A percentile compares a stretch with the other conserved stretches of the same genome.
Conservation (phyloP, 1,140 invertebrate species). For the Panagrolaimus sp. region DNA sequence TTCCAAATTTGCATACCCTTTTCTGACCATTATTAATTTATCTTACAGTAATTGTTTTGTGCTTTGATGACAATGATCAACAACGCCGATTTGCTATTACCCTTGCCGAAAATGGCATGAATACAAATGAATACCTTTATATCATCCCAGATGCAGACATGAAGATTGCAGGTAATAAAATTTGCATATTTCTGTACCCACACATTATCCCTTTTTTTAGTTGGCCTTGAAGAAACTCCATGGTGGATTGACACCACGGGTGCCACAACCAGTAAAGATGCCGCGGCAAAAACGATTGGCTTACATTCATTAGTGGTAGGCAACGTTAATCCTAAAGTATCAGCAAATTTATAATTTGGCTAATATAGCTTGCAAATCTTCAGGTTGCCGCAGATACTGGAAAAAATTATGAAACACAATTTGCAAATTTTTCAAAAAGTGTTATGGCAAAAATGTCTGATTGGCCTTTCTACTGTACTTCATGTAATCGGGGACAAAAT, state of each 20-base stretch:
- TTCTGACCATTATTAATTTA: too few relatives aligned
- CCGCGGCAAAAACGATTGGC: conserved; percentile 32
- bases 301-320: conserved; percentile 32
- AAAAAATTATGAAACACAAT: not conserved
- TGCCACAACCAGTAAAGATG: conserved; percentile 24
- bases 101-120: conserved; percentile 32
- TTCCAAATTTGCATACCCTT: too few relatives aligned
- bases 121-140: conserved; percentile 33
- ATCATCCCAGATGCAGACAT: conserved; percentile 28
- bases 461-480: conserved; percentile 42
- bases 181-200: not conserved
- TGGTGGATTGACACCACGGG: conserved; percentile 25
- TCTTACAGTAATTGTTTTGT: conserved; percentile 32
- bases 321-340: not conserved
- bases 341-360: not conserved
- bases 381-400: conserved; percentile 19
- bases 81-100: conserved; percentile 35
- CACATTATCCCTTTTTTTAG: conserved; percentile 24
- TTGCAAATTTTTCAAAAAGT: conserved; percentile 10
- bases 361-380: conserved; percentile 7
- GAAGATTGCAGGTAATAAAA: conserved; percentile 22
- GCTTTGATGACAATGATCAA: conserved; percentile 27
- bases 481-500: conserved; percentile 24
- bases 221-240: conserved; percentile 19
- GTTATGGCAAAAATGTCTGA: conserved; percentile 27